Evolutionary conservation across 1,140 invertebrate genomes (phyloP).

Genomic region (Hycleus cichorii): DNA sequence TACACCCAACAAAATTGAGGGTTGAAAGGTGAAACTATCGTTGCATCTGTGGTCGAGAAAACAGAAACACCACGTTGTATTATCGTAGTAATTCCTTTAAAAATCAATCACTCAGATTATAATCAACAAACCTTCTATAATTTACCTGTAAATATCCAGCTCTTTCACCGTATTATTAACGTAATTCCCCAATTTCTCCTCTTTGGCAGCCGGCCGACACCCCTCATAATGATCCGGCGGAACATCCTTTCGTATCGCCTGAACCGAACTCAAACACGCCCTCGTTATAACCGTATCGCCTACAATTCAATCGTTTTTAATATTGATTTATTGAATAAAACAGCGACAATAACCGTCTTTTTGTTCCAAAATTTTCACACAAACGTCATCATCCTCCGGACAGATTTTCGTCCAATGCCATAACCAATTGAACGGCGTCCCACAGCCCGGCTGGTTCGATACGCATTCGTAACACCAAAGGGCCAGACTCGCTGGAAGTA

Average conservation of each 20-base stretch:
- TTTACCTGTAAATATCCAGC: conserved; percentile 71
- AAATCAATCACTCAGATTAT: background rate
- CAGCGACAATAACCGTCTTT: conserved; percentile 63
- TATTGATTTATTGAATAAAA: background rate
- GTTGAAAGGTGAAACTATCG: conserved; percentile 25
- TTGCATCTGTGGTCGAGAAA: conserved; percentile 88
- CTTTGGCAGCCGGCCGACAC: conserved; percentile 70
- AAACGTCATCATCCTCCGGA: conserved; percentile 76
- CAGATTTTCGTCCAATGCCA: conserved; percentile 67
- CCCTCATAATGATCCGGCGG: conserved; percentile 90
- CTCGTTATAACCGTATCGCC: conserved; percentile 73
- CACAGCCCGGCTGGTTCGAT: conserved; percentile 82
- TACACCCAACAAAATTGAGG: conserved; percentile 1
- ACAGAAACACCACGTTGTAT: conserved; percentile 84
- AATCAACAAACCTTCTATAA: background rate
- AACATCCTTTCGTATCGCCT: conserved; percentile 71
- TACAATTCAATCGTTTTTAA: conserved; percentile 33
- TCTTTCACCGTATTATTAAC: conserved; percentile 82
- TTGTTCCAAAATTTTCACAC: conserved; percentile 82
- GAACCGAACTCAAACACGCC: conserved; percentile 75
- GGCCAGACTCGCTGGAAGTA: conserved; percentile 25
- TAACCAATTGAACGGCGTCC: conserved; percentile 75
- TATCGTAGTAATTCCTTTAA: conserved; percentile 72
- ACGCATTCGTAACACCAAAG: conserved; percentile 86
- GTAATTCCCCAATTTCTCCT: conserved; percentile 74